Evolutionary conservation across 2,888 invertebrate genomes (phyloP).

Genomic region (Lucinisca nassula): DNA sequence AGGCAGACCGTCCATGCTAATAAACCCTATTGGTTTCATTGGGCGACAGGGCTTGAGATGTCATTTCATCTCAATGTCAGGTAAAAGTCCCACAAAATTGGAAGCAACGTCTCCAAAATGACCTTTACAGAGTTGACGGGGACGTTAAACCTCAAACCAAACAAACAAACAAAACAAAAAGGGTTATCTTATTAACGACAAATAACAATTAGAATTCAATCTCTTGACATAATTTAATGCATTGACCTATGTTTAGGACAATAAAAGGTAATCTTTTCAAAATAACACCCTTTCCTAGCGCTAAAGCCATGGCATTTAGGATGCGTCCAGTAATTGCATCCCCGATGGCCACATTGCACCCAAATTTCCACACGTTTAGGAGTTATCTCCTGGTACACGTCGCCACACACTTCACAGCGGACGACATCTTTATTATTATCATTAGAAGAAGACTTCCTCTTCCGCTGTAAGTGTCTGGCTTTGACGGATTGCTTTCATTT

Average conservation of each 20-base stretch:
- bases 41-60: no score
- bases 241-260: not conserved
- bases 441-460: not conserved
- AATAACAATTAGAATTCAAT: no score
- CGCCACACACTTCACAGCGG: not conserved
- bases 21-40: no score
- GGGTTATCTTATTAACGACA: no score
- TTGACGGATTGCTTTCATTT: not conserved
- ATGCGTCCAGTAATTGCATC: not conserved
- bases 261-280: not conserved
- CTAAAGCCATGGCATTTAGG: not conserved
- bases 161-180: no score
- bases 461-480: not conserved
- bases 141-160: no score
- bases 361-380: not conserved
- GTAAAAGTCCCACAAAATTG: no score
- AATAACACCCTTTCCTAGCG: not conserved
- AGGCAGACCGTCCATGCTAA: no score
- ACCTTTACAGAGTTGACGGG: no score
- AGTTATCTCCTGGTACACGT: not conserved
- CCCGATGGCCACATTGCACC: not conserved
- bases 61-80: no score
- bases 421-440: not conserved
- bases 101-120: no score
- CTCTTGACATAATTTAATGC: not conserved